Conservation (phyloP, 1,140 invertebrate species). For the Zeugodacus cucurbitae region DNA sequence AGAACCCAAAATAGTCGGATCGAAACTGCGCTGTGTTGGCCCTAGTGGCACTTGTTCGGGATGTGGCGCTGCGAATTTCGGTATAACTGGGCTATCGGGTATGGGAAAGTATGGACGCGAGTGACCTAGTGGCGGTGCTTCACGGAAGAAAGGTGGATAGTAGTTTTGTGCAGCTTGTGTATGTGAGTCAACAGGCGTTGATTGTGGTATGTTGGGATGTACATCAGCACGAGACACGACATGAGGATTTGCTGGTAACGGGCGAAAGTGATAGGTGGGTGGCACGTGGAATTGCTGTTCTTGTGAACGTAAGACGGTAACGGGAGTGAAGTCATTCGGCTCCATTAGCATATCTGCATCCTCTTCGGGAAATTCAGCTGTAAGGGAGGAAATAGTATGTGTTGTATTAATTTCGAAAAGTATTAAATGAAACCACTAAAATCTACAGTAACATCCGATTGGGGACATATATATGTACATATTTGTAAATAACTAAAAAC, state of each 20-base stretch:
- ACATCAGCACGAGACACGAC: slow-evolving; percentile 50
- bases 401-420: neutral
- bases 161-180: slow-evolving; percentile 62
- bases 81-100: slow-evolving; percentile 43
- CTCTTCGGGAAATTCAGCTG: slow-evolving; percentile 62
- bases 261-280: slow-evolving; percentile 52
- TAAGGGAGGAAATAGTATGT: slow-evolving; percentile 43
- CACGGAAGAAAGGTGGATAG: slow-evolving; percentile 63
- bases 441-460: too few relatives aligned
- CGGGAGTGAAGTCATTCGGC: slow-evolving; percentile 60
- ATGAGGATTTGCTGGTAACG: slow-evolving; percentile 47
- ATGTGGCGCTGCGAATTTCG: slow-evolving; percentile 41
- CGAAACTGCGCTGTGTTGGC: slow-evolving; percentile 53
- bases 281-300: slow-evolving; percentile 51
- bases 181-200: slow-evolving; percentile 52
- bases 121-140: slow-evolving; percentile 62
- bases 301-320: slow-evolving; percentile 59
- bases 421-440: too few relatives aligned
- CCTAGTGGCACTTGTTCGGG: slow-evolving; percentile 39
- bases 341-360: slow-evolving; percentile 65
- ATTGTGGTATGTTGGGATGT: neutral
- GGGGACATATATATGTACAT: too few relatives aligned
- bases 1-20: slow-evolving; percentile 76
- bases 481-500: too few relatives aligned
- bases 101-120: slow-evolving; percentile 60